A percentile compares a stretch with the other conserved stretches of the same genome.
Evolutionary conservation across 2,888 invertebrate genomes (phyloP).

Genomic region (Dolichomitus sp.): DNA sequence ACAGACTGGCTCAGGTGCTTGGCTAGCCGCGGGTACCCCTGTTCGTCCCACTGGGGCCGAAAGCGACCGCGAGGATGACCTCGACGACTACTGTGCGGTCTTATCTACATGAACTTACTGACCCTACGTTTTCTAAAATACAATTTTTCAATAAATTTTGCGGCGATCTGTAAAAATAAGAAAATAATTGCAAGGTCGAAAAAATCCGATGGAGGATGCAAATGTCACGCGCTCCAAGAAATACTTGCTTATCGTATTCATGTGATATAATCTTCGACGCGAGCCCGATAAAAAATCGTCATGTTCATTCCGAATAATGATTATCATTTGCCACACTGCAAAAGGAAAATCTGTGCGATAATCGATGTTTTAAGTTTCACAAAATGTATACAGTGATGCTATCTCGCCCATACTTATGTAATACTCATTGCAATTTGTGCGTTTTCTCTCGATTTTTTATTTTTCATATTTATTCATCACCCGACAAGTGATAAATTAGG

Average conservation of each 20-base stretch:
- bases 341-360: not conserved
- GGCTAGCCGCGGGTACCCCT: too few relatives aligned
- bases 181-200: not conserved
- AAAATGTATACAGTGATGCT: constrained; percentile 24
- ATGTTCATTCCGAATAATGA: constrained; percentile 11
- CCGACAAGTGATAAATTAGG: constrained; percentile 77
- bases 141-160: not conserved
- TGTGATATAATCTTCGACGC: constrained; percentile 46
- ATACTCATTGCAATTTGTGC: constrained; percentile 50
- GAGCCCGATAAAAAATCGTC: not conserved
- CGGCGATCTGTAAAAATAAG: not conserved
- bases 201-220: not conserved
- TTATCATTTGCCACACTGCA: not conserved
- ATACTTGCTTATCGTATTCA: constrained; percentile 16
- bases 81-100: too few relatives aligned
- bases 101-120: too few relatives aligned
- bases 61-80: too few relatives aligned
- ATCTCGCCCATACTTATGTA: constrained; percentile 34
- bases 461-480: constrained; percentile 70
- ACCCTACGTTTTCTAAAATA: not conserved
- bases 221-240: not conserved
- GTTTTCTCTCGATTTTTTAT: constrained; percentile 39
- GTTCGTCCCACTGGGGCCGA: too few relatives aligned
- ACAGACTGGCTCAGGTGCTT: too few relatives aligned
- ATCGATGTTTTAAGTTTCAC: not conserved